Evolutionary conservation across 2,797 vertebrate species (phyloP), one percentile per base, ranked within the genome.

Genomic region (Pangasius larnaudii): DNA sequence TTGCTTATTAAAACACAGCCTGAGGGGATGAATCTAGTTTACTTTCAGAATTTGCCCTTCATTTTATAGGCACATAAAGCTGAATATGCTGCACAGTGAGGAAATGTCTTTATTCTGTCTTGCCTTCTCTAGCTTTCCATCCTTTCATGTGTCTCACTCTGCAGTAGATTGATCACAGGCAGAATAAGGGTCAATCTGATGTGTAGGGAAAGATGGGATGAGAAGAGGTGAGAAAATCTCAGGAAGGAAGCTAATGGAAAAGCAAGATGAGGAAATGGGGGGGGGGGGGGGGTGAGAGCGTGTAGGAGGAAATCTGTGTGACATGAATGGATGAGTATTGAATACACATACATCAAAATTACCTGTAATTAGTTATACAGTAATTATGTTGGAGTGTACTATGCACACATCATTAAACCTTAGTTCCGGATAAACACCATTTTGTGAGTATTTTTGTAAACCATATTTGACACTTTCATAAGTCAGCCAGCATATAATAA

Each of bases 1-100:
- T 87, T 72, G 74, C 88, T 91, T 91, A 91, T 92, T 92, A 93
- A 91, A 92, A 91, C 88, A 84, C 85, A 87, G 81, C 92, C 90
- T 86, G 63, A 89, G 90, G 88, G 88, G 86, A 90, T 77, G 71
- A 85, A 86, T 90, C 59, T 77, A 79, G 86, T 92, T 91, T 91
- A 90, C 85, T 88, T 90, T 89, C 78, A 87, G 77, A 75, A 90
- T 86, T 90, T 85, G 46, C 72, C 75, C 78, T 86, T 89, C 81
- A 91, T 89, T 91, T 90, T 86, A 77, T 67, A 59, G 63, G 86
- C 72, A 46, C 42, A 88, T 87, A 88, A 89, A 82, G 78, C 85
- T 77, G 42, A 75, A 80, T 79, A 84, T 63, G 30, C 53, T 16
- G 82, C 81, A 88, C 46, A 85, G 78, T 75, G 39, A 84, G 63